phyloP scores from a whole-genome alignment of 2,888 invertebrate species.

The Cantharis rustica region DNA sequence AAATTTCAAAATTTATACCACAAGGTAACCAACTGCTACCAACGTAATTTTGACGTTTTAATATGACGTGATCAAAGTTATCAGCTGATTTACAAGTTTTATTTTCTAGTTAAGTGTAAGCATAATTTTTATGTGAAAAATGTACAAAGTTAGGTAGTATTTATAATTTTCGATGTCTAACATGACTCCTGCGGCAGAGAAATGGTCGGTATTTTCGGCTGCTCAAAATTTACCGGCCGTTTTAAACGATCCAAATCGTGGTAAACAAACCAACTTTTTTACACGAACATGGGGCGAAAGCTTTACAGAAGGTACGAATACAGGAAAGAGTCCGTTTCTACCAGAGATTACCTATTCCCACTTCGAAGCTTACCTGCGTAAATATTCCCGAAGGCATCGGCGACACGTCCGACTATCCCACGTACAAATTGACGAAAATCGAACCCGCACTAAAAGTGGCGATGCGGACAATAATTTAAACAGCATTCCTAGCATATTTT shows the following conservation, averaged over 20 bases:
- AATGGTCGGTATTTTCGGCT: constrained; percentile 89
- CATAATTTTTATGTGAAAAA: constrained; percentile 11
- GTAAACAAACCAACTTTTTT: constrained; percentile 91
- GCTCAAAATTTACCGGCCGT: constrained; percentile 95
- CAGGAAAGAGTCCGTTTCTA: constrained; percentile 78
- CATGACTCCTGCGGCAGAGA: constrained; percentile 55
- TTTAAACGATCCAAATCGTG: constrained; percentile 90
- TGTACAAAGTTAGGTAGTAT: constrained; percentile 23
- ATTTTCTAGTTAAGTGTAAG: not conserved
- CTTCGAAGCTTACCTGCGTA: constrained; percentile 86
- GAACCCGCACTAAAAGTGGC: constrained; percentile 40
- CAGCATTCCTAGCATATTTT: constrained; percentile 84
- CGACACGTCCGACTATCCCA: constrained; percentile 63
- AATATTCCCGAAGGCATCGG: constrained; percentile 70
- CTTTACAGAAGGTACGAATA: constrained; percentile 79
- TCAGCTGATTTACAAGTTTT: constrained; percentile 2
- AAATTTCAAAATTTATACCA: not conserved
- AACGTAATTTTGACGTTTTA: not conserved
- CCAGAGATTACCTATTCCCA: constrained; percentile 82
- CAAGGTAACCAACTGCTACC: not conserved
- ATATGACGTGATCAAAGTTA: not conserved
- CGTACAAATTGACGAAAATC: constrained; percentile 35
- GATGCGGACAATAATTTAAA: constrained; percentile 60
- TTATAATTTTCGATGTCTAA: constrained; percentile 34
- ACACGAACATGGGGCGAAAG: constrained; percentile 97